These are phyloP conservation scores for Gymnogyps californianus DNA, from an alignment of 2,113 vertebrate genomes.

Conservation along the genomic window DNA sequence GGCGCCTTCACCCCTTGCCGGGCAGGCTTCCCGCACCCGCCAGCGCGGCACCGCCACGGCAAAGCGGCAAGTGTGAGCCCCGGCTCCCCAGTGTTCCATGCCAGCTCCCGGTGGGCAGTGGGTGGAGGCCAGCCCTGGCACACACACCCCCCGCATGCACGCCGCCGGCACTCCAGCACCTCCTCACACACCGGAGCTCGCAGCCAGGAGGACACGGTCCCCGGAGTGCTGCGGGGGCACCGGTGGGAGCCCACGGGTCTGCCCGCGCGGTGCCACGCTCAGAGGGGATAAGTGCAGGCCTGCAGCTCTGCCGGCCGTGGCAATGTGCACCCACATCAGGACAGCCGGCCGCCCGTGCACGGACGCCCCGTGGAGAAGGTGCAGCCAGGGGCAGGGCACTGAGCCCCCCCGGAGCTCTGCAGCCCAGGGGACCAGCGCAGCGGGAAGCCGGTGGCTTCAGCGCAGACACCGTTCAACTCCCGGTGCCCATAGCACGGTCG, in stretches of 20 bases:
- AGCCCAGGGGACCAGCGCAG: neutral
- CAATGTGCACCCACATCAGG: fast-evolving
- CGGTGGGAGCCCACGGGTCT: neutral
- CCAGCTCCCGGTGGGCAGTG: neutral
- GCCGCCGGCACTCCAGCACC: fast-evolving
- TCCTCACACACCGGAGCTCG: neutral
- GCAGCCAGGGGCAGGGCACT: neutral
- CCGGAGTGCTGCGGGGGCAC: neutral
- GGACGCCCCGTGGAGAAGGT: neutral
- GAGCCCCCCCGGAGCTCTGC: too few relatives aligned
- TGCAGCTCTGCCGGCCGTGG: neutral
- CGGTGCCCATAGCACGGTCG: fast-evolving
- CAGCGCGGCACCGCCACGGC: neutral
- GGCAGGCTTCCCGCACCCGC: fast-evolving
- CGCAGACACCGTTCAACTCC: too few relatives aligned
- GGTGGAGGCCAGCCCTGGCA: too few relatives aligned
- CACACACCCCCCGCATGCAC: fast-evolving
- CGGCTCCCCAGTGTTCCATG: fast-evolving
- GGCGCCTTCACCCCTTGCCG: neutral
- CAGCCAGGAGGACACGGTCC: neutral
- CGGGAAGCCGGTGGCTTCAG: fast-evolving
- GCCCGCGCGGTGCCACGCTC: fast-evolving
- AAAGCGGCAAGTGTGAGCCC: neutral
- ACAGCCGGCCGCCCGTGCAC: fast-evolving
- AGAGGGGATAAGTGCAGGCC: neutral